Conservation (phyloP, 2,888 invertebrate genomes). For the Chrysolina americana region DNA sequence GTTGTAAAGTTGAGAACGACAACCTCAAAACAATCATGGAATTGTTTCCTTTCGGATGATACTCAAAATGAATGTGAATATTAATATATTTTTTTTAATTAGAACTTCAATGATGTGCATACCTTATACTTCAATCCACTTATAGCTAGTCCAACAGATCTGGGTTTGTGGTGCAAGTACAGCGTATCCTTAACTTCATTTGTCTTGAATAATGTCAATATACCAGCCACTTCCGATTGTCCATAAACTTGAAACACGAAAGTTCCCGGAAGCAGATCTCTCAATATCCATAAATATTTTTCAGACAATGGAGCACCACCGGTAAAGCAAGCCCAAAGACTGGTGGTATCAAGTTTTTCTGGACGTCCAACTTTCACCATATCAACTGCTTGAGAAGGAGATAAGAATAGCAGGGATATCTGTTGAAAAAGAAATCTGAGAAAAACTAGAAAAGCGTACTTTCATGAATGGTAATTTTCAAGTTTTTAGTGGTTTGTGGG, state of each 20-base stretch:
- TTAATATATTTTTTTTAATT: too few species aligned
- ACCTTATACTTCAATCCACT: conserved; percentile 62
- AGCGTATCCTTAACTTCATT: conserved; percentile 57
- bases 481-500: too few species aligned
- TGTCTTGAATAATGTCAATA: conserved; percentile 56
- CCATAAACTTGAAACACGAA: conserved; percentile 62
- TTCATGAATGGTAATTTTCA: not conserved
- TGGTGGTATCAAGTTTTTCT: conserved; percentile 61
- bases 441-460: not conserved
- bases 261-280: conserved; percentile 64
- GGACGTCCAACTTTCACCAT: conserved; percentile 61
- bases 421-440: conserved; percentile 38
- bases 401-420: conserved; percentile 57
- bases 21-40: too few species aligned
- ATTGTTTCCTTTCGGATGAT: too few species aligned
- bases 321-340: conserved; percentile 54
- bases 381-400: conserved; percentile 58
- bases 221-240: conserved; percentile 64
- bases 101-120: conserved; percentile 23
- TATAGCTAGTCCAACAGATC: conserved; percentile 58
- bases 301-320: conserved; percentile 61
- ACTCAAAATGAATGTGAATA: too few species aligned
- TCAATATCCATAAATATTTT: conserved; percentile 55
- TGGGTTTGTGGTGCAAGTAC: conserved; percentile 57
- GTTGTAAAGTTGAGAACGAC: too few species aligned